A percentile compares a stretch with the other conserved stretches of the same genome.
phyloP scores from a whole-genome alignment of 1,140 invertebrate species.

The Chrysomallon squamiferum region DNA sequence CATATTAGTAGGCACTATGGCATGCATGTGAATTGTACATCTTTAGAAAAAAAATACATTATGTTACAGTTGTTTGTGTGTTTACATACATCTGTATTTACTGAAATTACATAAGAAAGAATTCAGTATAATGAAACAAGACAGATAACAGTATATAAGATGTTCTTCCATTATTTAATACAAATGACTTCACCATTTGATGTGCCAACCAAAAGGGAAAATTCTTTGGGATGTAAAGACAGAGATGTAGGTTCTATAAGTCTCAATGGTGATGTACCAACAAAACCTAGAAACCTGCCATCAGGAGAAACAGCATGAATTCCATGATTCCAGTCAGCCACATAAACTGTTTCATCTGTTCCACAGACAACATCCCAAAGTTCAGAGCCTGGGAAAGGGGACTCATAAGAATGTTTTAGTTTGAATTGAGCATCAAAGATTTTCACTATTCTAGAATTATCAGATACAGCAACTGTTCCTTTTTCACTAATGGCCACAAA shows the following conservation, averaged over 20 bases:
- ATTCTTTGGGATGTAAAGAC: background rate
- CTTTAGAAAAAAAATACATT: too few species aligned
- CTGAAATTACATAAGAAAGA: too few species aligned
- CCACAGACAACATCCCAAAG: background rate
- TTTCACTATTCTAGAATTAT: background rate
- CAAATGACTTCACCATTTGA: background rate
- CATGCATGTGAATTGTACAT: too few species aligned
- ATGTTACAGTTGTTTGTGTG: too few species aligned
- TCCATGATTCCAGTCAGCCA: constrained; percentile 4
- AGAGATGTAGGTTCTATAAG: background rate
- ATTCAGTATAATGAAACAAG: too few species aligned
- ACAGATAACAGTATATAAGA: too few species aligned
- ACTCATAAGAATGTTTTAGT: background rate
- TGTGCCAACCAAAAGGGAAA: background rate
- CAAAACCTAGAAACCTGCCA: background rate
- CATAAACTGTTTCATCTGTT: background rate
- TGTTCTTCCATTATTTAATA: background rate
- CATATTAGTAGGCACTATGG: too few species aligned
- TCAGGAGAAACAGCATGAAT: background rate
- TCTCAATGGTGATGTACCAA: background rate
- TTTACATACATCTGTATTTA: too few species aligned
- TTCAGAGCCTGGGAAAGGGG: background rate
- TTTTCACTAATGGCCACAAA: background rate
- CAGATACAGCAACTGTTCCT: background rate
- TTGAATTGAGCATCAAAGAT: background rate